These are phyloP conservation scores for Odontophorus gujanensis DNA, from an alignment of 2,113 vertebrate species.

Conservation along the genomic window DNA sequence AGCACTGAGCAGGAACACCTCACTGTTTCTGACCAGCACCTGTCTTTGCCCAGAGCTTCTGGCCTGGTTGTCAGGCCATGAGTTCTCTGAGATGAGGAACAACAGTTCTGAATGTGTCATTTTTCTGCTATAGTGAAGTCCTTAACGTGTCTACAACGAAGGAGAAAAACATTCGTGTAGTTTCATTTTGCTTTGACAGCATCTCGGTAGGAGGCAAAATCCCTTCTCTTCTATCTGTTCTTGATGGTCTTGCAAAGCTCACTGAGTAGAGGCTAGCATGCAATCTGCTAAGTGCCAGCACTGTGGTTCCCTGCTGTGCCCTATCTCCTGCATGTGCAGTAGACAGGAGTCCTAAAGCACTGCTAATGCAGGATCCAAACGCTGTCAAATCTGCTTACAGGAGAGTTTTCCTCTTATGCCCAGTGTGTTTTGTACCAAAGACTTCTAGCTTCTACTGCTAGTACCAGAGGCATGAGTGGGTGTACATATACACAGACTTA, in stretches of 20 bases:
- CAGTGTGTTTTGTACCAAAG: not conserved
- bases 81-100: not conserved
- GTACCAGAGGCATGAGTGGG: not conserved
- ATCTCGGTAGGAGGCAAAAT: slow-evolving; percentile 10
- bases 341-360: not conserved
- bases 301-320: not conserved
- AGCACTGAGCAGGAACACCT: accelerated
- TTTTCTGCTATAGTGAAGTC: not conserved
- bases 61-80: not conserved
- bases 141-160: not conserved
- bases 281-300: not conserved
- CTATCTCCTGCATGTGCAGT: not conserved
- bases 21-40: not conserved
- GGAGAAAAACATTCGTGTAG: not conserved
- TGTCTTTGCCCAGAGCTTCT: not conserved
- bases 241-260: slow-evolving; percentile 29
- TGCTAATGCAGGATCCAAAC: not conserved
- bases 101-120: not conserved
- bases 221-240: not conserved
- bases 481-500: not conserved
- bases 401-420: not conserved
- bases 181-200: not conserved
- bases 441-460: not conserved
- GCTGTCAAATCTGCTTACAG: not conserved
- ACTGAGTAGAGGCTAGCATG: not conserved